Base-by-base conservation (phyloP, 2,888 invertebrate genomes). In the Clusia tigrina region DNA sequence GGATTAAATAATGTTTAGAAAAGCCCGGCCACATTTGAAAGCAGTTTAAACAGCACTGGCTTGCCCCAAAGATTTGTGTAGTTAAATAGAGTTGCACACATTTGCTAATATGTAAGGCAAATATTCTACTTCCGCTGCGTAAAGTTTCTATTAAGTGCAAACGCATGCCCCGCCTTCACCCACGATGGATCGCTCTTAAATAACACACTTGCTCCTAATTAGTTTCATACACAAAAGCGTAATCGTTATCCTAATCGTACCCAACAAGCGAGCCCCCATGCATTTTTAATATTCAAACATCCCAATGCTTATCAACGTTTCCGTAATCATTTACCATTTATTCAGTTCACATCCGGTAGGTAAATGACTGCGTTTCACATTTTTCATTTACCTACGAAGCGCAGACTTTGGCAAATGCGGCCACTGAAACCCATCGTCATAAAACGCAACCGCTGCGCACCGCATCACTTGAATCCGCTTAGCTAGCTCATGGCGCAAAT, bases 291-390 rank as follows among this genome's bases (percentile, higher is more conserved):
- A 15, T 22, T 20, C 22, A 9, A 18, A 48, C 22, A 20, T 48
- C 48, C 18, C 48, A 20, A 48, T 48, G 18, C 20, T 22, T 48
- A 48, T 48, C 20, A 15, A 20, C 18, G 22, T 48, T 48, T 48
- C 48, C 48, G 76, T 73, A 76, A 74, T 74, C 73, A 76, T 76
- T 74, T 76, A 70, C 73, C 69, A 65, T 74, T 66, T 69, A 77
- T 75, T 76, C 76, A 74, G 76, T 76, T 76, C 76, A 76, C 73
- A 73, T 22, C 5, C 48, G 48, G 3, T 32, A 52, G 52, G 52
- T 52, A 52, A 54, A 52, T 52, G 20, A 52, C 22, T 52, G 52
- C 52, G 52, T 52, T 12, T 52, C 5, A 9, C 10, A 52, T 52
- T 5, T 23, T 52, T 22, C 5, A 17, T 18, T 48, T n/a, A 18